Conservation (phyloP, 2,113 vertebrate species). For the Ptilonorhynchus violaceus region DNA sequence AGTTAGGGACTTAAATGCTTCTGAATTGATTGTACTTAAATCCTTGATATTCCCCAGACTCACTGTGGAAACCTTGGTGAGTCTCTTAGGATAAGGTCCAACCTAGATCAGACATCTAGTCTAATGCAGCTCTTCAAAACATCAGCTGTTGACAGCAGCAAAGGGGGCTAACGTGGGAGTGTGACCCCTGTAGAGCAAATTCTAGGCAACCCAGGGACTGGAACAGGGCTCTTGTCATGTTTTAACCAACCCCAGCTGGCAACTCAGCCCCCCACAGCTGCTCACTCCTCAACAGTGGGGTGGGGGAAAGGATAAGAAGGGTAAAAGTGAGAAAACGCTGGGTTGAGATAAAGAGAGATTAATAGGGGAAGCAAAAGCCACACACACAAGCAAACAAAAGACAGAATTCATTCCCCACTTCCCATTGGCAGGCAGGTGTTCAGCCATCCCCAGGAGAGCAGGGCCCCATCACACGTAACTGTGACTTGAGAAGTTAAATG, state of each 20-base stretch:
- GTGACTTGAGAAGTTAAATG: neutral
- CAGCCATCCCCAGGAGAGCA: neutral
- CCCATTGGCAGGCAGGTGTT: neutral
- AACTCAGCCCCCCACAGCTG: neutral
- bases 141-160: neutral
- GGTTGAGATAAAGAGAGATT: neutral
- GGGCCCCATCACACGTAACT: fast-evolving
- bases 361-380: neutral
- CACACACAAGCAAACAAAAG: neutral
- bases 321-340: neutral
- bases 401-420: neutral
- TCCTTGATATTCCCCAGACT: neutral
- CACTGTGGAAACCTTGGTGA: neutral
- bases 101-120: neutral
- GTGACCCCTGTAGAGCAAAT: neutral
- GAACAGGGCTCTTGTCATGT: neutral
- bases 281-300: neutral
- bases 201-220: neutral
- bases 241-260: neutral
- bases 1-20: neutral
- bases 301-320: neutral
- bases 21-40: neutral
- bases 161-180: neutral
- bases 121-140: neutral
- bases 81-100: neutral